Conservation (phyloP, 2,113 vertebrate genomes). For the Gymnogyps californianus region DNA sequence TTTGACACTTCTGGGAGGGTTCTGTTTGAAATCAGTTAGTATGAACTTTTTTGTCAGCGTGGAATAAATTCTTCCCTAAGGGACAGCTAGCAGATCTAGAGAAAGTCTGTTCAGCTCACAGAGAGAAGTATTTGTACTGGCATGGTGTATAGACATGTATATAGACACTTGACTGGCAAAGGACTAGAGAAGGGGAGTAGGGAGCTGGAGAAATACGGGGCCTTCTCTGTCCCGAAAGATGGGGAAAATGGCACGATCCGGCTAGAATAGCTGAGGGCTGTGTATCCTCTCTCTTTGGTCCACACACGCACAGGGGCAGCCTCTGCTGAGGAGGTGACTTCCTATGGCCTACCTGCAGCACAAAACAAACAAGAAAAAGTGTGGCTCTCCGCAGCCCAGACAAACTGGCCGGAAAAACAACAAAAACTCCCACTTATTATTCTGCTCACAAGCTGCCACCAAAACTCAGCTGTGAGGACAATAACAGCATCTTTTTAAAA, state of each 20-base stretch:
- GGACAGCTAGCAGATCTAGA: background rate
- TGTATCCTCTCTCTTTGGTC: background rate
- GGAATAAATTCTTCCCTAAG: background rate
- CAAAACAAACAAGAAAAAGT: background rate
- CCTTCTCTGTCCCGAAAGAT: background rate
- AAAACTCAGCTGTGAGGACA: conserved; percentile 19
- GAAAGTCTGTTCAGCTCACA: background rate
- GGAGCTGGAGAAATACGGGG: background rate
- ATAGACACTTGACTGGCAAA: background rate
- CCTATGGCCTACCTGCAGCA: background rate
- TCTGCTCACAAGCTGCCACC: background rate
- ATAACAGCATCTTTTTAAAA: conserved; percentile 10
- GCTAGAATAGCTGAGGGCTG: background rate
- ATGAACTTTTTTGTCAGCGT: background rate
- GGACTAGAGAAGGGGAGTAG: background rate
- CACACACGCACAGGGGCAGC: background rate
- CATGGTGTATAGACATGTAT: background rate
- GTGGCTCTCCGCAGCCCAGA: background rate
- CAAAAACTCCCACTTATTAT: background rate
- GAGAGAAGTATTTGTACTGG: background rate
- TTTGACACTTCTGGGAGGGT: background rate
- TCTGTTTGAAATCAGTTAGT: background rate
- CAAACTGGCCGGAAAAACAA: background rate
- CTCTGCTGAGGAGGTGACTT: background rate
- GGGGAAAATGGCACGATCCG: rapidly evolving